A percentile compares a stretch with the other conserved stretches of the same genome.
These are phyloP conservation scores for Pipistrellus kuhlii DNA, from an alignment of 2,797 vertebrate species.

Conservation along the genomic window DNA sequence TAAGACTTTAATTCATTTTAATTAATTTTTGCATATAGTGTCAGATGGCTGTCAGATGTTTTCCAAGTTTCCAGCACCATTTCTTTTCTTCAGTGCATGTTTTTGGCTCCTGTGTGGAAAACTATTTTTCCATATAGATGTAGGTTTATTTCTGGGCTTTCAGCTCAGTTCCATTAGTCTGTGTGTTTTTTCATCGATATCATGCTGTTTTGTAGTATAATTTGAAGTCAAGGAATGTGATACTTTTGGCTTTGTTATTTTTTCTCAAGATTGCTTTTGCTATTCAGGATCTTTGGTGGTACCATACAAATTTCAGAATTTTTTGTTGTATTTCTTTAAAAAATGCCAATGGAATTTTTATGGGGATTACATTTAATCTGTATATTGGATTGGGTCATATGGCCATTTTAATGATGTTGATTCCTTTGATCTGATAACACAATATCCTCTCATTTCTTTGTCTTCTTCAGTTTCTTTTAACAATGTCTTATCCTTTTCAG, in stretches of 20 bases:
- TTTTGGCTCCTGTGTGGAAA: background rate
- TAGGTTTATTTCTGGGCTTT: background rate
- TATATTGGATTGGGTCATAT: background rate
- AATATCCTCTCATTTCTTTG: background rate
- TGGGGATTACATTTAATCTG: background rate
- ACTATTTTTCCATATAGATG: background rate
- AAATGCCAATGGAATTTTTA: background rate
- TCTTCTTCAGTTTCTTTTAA: background rate
- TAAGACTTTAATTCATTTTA: background rate
- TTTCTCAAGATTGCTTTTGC: background rate
- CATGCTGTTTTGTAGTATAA: background rate
- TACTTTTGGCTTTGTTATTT: background rate
- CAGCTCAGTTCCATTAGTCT: background rate
- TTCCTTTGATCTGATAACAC: background rate
- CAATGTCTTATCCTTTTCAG: background rate
- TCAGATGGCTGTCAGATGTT: background rate
- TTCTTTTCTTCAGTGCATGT: background rate
- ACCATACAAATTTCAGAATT: background rate
- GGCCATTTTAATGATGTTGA: background rate
- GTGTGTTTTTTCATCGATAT: background rate
- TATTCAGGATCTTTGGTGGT: background rate
- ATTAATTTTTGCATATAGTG: background rate
- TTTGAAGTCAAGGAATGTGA: background rate
- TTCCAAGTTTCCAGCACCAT: background rate
- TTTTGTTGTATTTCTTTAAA: background rate